phyloP scores from a whole-genome alignment of 2,888 invertebrate genomes.

The Patella ulyssiponensis region DNA sequence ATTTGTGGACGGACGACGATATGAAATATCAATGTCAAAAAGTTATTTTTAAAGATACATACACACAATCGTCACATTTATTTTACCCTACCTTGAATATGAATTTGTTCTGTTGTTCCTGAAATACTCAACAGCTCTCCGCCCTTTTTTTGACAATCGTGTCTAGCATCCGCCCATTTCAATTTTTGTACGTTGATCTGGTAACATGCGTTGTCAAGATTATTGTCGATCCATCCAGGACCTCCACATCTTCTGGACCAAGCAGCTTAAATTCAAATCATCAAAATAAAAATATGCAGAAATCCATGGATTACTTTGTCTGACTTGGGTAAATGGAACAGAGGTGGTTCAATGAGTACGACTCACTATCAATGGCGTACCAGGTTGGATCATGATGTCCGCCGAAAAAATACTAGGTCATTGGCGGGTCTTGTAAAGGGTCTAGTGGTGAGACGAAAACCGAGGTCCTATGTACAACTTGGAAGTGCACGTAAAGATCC shows the following conservation, averaged over 20 bases:
- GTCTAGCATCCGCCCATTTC: slow-evolving; percentile 48
- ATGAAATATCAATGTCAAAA: too few species aligned
- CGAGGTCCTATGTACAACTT: too few species aligned
- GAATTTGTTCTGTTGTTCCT: slow-evolving; percentile 52
- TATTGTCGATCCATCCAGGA: slow-evolving; percentile 49
- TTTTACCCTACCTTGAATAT: slow-evolving; percentile 46
- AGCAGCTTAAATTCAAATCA: slow-evolving; percentile 22
- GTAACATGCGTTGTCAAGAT: slow-evolving; percentile 50
- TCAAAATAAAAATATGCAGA: too few species aligned
- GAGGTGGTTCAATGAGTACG: neutral
- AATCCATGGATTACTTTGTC: too few species aligned
- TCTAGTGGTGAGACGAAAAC: too few species aligned
- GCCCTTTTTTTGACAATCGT: slow-evolving; percentile 46
- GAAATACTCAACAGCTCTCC: slow-evolving; percentile 49
- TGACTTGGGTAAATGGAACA: slow-evolving; percentile 11
- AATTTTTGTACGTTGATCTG: slow-evolving; percentile 45
- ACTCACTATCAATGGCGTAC: too few species aligned
- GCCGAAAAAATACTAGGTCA: too few species aligned
- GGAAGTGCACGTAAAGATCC: too few species aligned
- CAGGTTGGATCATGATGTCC: too few species aligned
- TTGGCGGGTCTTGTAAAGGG: too few species aligned
- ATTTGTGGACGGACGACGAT: too few species aligned
- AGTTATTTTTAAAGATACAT: neutral
- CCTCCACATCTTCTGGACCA: slow-evolving; percentile 50
- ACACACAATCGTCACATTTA: neutral